Percentiles rank a stretch among this genome's conserved stretches.
Conservation (phyloP, 1,140 invertebrate genomes). For the Battus philenor region DNA sequence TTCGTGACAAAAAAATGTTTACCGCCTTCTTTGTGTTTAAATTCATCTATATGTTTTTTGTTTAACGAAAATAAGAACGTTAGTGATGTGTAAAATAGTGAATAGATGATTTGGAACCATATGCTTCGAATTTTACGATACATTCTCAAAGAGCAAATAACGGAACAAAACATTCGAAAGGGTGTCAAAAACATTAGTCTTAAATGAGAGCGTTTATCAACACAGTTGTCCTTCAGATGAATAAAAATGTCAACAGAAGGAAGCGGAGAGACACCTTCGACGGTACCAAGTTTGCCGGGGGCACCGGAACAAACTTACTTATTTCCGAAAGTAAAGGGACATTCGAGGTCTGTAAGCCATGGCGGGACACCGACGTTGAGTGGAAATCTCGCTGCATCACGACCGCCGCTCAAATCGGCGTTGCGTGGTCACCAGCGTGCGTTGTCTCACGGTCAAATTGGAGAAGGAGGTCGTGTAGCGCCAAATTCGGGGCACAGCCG, state of each 20-base stretch:
- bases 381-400: conserved; percentile 66
- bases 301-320: conserved; percentile 78
- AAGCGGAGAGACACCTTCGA: conserved; percentile 73
- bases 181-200: conserved; percentile 30
- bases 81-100: conserved; percentile 57
- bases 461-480: conserved; percentile 72
- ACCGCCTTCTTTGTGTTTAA: conserved; percentile 19
- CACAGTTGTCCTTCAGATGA: conserved; percentile 60
- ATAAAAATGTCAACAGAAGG: conserved; percentile 77
- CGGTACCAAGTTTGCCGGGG: conserved; percentile 61
- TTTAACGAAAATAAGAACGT: conserved; percentile 32
- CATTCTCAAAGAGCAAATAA: conserved; percentile 33
- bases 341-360: conserved; percentile 87
- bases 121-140: conserved; percentile 52
- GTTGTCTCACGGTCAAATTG: conserved; percentile 90
- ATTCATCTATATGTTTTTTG: conserved; percentile 26
- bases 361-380: conserved; percentile 79
- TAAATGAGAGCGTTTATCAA: conserved; percentile 62
- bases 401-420: conserved; percentile 79
- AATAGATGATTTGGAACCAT: conserved; percentile 69
- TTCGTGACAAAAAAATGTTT: conserved; percentile 21
- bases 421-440: conserved; percentile 87
- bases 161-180: conserved; percentile 24
- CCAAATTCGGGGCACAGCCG: conserved; percentile 82
- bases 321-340: conserved; percentile 78